A percentile compares a stretch with the other conserved stretches of the same genome.
phyloP scores from a whole-genome alignment of 2,113 vertebrate species.

The Carassius auratus region DNA sequence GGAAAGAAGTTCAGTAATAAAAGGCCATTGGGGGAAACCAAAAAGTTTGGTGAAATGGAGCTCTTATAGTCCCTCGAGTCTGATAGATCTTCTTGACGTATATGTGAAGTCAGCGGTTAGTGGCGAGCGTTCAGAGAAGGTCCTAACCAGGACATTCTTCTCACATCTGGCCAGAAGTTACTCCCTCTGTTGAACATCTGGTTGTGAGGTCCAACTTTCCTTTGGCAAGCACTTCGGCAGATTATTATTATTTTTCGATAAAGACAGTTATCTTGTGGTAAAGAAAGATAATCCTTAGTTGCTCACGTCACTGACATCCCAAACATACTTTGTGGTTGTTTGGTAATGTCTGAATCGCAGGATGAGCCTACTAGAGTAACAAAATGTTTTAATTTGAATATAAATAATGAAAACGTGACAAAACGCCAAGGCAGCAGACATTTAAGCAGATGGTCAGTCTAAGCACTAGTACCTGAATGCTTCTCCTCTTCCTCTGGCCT shows the following conservation, averaged over 20 bases:
- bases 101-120: conserved; percentile 25
- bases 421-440: neutral
- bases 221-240: neutral
- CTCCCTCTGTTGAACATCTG: conserved; percentile 50
- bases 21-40: conserved; percentile 11
- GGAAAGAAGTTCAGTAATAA: conserved; percentile 31
- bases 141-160: conserved; percentile 47
- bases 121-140: conserved; percentile 15
- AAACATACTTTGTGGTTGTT: neutral
- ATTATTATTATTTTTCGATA: neutral
- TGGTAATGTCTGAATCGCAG: neutral
- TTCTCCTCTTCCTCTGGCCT: neutral
- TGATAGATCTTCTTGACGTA: conserved; percentile 37
- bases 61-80: conserved; percentile 7
- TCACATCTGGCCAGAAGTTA: conserved; percentile 43
- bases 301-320: neutral
- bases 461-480: conserved; percentile 12
- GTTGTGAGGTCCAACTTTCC: conserved; percentile 24
- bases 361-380: neutral
- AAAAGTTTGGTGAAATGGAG: conserved; percentile 29
- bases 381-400: neutral
- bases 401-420: neutral
- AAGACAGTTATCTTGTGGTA: conserved; percentile 20
- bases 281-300: neutral
- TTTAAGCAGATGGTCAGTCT: neutral